These are phyloP conservation scores for Oscheius sp. DNA, from an alignment of 2,888 invertebrate genomes.

Conservation along the genomic window DNA sequence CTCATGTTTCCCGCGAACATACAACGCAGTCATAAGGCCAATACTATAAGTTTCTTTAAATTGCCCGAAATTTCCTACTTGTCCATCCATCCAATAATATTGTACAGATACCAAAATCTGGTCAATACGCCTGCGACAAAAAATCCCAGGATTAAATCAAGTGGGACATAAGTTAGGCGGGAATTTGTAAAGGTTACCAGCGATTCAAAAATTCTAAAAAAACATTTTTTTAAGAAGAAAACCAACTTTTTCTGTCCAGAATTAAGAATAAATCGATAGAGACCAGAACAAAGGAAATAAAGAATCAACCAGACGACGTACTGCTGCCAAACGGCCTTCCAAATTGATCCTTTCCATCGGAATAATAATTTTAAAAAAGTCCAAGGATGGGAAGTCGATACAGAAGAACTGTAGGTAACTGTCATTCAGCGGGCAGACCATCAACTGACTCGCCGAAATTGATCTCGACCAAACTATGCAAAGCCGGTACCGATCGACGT, in stretches of 20 bases:
- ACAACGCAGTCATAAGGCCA: conserved; percentile 59
- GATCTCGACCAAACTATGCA: conserved; percentile 4
- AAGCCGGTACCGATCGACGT: not conserved
- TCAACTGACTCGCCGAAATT: not conserved
- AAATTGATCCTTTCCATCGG: conserved; percentile 65
- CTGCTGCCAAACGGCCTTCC: conserved; percentile 68
- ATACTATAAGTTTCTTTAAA: conserved; percentile 45
- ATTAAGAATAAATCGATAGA: conserved; percentile 56
- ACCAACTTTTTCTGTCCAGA: conserved; percentile 6
- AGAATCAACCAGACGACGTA: conserved; percentile 61
- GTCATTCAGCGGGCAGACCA: conserved; percentile 45
- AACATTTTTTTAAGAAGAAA: not conserved
- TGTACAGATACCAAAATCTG: conserved; percentile 56
- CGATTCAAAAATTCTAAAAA: conserved; percentile 43
- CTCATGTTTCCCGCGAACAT: conserved; percentile 57
- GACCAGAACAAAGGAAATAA: conserved; percentile 50
- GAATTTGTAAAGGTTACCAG: conserved; percentile 47
- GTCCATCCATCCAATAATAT: conserved; percentile 64
- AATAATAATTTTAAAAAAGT: conserved; percentile 53
- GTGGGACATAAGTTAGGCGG: conserved; percentile 51
- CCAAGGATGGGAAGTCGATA: conserved; percentile 62
- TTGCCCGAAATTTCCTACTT: conserved; percentile 44
- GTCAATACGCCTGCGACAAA: conserved; percentile 64
- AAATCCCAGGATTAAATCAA: conserved; percentile 64
- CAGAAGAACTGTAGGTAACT: conserved; percentile 60